Conservation (phyloP, 1,140 invertebrate species). For the Aphaenogaster floridana region DNA sequence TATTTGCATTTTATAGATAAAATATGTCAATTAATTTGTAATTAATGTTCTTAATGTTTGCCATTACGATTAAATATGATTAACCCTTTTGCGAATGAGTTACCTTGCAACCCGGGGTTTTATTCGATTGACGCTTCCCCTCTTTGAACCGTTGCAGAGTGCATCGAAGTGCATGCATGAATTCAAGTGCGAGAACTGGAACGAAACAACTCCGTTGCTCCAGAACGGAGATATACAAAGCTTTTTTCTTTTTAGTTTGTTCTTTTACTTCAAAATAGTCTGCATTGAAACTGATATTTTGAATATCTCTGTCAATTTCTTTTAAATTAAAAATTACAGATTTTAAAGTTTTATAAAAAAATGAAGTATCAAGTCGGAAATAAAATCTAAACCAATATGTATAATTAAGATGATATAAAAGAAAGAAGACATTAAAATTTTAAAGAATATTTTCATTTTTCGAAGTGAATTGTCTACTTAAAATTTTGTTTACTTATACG, state of each 20-base stretch:
- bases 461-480: not conserved
- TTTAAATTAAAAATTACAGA: constrained; percentile 1
- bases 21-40: not conserved
- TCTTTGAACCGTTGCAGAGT: constrained; percentile 23
- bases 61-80: constrained; percentile 9
- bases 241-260: not conserved
- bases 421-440: not conserved
- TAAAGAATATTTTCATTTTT: not conserved
- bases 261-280: constrained; percentile 4
- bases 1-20: constrained; percentile 17
- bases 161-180: constrained; percentile 43
- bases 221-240: not conserved
- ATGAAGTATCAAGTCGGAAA: not conserved
- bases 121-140: constrained; percentile 37
- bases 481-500: not conserved
- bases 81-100: constrained; percentile 10
- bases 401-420: not conserved
- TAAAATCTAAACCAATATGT: not conserved
- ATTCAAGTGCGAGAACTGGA: constrained; percentile 39
- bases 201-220: constrained; percentile 34
- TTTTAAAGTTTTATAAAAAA: not conserved
- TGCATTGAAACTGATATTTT: not conserved
- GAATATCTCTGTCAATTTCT: not conserved
- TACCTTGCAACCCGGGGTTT: not conserved
- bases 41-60: constrained; percentile 19